A percentile compares a stretch with the other conserved stretches of the same genome.
Evolutionary conservation across 2,113 vertebrate genomes (phyloP).

Genomic region (Colius striatus): DNA sequence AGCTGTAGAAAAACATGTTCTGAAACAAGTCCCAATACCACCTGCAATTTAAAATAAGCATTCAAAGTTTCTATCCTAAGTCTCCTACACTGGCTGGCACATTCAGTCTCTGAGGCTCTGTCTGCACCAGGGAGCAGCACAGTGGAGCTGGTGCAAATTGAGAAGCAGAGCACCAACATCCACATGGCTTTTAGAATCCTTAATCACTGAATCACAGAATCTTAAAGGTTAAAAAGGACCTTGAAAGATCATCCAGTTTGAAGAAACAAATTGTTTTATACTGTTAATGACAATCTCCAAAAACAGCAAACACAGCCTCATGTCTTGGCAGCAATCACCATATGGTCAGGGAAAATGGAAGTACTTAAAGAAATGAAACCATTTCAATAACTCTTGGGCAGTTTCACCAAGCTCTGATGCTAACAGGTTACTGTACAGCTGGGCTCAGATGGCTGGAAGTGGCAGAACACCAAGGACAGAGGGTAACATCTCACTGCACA

Average conservation of each 20-base stretch:
- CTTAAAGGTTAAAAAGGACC: too few relatives aligned
- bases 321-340: neutral
- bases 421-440: neutral
- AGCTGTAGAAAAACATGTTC: neutral
- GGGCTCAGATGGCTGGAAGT: neutral
- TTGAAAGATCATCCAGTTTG: neutral
- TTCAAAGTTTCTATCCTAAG: neutral
- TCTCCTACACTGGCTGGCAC: neutral
- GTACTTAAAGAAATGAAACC: neutral
- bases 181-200: accelerated
- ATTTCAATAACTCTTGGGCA: neutral
- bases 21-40: neutral
- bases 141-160: accelerated
- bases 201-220: too few relatives aligned
- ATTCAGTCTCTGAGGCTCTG: neutral
- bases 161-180: neutral
- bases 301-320: neutral
- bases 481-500: neutral
- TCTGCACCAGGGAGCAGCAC: accelerated
- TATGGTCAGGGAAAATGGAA: neutral
- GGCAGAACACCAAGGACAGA: neutral
- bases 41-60: neutral
- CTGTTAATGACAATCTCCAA: neutral
- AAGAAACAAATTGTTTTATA: neutral
- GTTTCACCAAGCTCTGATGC: neutral